Evolutionary conservation across 2,113 vertebrate genomes (phyloP).

Genomic region (Piprites chloris): DNA sequence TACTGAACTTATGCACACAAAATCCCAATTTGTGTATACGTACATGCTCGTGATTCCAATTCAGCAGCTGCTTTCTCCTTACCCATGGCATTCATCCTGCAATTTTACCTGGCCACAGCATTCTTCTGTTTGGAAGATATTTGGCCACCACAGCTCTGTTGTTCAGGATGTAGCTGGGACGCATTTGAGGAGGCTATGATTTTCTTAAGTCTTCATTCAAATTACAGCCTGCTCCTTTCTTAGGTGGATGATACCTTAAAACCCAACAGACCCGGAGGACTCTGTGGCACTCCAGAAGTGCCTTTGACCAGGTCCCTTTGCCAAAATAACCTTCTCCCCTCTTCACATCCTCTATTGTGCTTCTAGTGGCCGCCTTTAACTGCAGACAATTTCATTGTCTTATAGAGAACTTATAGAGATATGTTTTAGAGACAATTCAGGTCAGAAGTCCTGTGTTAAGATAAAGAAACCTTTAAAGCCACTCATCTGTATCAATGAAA

Average conservation of each 20-base stretch:
- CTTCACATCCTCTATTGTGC: background rate
- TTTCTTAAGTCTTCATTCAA: background rate
- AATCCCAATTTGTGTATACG: background rate
- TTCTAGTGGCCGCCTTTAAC: background rate
- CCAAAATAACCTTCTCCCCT: background rate
- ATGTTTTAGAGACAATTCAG: background rate
- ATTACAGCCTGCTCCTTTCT: background rate
- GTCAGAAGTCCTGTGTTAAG: background rate
- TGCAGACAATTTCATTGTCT: background rate
- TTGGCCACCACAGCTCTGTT: background rate
- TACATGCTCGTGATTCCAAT: background rate
- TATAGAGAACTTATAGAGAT: background rate
- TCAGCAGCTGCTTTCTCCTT: background rate
- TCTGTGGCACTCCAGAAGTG: background rate
- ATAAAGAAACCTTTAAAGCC: background rate
- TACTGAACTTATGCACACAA: background rate
- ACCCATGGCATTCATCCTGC: background rate
- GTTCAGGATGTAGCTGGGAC: background rate
- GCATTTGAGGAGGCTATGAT: background rate
- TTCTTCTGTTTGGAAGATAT: background rate
- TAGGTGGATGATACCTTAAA: background rate
- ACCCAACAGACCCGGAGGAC: background rate
- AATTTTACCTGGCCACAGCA: background rate
- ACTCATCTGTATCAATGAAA: background rate
- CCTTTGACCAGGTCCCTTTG: background rate